These are phyloP conservation scores for Mycogona germanica DNA, from an alignment of 2,888 invertebrate species.

Conservation along the genomic window DNA sequence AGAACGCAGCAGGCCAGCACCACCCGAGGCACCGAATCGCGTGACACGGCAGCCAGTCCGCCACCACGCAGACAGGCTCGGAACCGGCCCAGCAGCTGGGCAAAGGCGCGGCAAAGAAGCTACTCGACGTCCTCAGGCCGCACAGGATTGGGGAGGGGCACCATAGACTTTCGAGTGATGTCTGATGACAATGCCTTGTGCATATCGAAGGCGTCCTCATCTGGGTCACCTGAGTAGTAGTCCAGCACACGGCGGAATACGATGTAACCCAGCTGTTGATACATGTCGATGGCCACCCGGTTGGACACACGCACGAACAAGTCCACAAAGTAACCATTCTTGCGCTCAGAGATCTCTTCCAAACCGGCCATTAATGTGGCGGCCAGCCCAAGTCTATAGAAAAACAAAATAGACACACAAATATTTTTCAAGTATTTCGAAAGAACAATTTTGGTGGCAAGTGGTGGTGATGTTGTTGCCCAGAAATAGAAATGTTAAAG, in stretches of 20 bases:
- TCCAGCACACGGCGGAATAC: constrained; percentile 92
- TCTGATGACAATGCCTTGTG: constrained; percentile 92
- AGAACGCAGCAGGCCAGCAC: too few relatives aligned
- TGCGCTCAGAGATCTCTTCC: constrained; percentile 93
- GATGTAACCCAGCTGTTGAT: constrained; percentile 87
- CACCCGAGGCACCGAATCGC: too few relatives aligned
- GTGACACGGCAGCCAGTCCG: too few relatives aligned
- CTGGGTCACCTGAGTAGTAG: constrained; percentile 95
- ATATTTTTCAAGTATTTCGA: not conserved
- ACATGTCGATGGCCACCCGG: constrained; percentile 95
- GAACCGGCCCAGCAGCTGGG: too few relatives aligned
- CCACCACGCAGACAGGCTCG: too few relatives aligned
- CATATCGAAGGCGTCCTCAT: constrained; percentile 99
- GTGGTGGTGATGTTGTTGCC: not conserved
- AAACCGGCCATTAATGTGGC: constrained; percentile 85
- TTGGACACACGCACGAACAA: constrained; percentile 97
- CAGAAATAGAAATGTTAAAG: not conserved
- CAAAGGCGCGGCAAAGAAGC: too few relatives aligned
- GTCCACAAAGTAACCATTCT: constrained; percentile 94
- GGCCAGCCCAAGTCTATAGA: constrained; percentile 58
- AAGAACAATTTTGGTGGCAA: not conserved
- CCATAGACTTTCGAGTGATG: constrained; percentile 75
- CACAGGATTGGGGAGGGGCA: constrained; percentile 89
- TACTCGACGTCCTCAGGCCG: constrained; percentile 86
- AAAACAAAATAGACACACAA: not conserved